These are phyloP conservation scores for Lasioglossum malachurum DNA, from an alignment of 2,888 invertebrate species.

Conservation along the genomic window DNA sequence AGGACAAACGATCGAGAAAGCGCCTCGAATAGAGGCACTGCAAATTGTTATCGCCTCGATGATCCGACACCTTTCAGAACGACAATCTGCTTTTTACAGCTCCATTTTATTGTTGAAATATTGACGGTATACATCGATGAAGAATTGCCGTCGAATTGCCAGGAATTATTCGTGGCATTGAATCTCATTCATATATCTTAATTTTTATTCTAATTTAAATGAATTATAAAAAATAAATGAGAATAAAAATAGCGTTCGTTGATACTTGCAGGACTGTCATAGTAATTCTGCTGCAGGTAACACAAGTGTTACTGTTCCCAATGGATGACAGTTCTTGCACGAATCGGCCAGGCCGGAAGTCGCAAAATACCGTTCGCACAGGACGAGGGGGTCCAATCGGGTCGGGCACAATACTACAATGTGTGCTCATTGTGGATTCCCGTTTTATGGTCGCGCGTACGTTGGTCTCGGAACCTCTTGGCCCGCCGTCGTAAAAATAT, in stretches of 20 bases:
- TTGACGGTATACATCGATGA: neutral
- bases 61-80: neutral
- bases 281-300: neutral
- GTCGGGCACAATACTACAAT: constrained; percentile 17
- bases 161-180: neutral
- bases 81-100: neutral
- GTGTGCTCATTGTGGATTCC: constrained; percentile 42
- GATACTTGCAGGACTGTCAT: too few species aligned
- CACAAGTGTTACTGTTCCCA: constrained; percentile 16
- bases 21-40: neutral
- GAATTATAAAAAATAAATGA: too few species aligned
- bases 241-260: neutral
- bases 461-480: constrained; percentile 1
- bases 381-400: constrained; percentile 25
- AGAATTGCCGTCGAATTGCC: neutral
- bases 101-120: neutral
- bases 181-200: too few species aligned
- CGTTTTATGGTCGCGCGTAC: constrained; percentile 39
- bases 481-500: constrained; percentile 63
- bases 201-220: too few species aligned
- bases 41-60: constrained; percentile 5
- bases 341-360: constrained; percentile 54
- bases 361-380: constrained; percentile 40
- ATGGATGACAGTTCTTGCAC: constrained; percentile 35
- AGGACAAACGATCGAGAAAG: constrained; percentile 36